phyloP scores from a whole-genome alignment of 1,140 invertebrate genomes.

The Solenopsis fugax region DNA sequence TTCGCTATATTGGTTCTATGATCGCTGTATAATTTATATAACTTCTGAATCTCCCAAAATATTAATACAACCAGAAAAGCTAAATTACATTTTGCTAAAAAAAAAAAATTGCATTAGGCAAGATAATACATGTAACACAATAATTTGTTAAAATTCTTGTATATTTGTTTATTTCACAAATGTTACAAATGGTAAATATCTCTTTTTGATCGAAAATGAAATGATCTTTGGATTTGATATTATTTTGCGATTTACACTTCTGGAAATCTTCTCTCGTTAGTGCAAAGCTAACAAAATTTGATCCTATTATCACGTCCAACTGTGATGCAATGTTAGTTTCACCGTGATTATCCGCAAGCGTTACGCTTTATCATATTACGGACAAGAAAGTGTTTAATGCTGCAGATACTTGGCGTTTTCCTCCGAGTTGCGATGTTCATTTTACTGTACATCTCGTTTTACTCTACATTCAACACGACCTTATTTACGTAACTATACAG shows the following conservation, averaged over 20 bases:
- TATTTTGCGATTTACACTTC: not conserved
- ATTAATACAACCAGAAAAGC: too few relatives aligned
- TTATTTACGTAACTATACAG: conserved; percentile 49
- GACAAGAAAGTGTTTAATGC: conserved; percentile 15
- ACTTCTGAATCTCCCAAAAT: too few relatives aligned
- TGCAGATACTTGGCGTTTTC: conserved; percentile 2
- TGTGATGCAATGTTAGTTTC: not conserved
- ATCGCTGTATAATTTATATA: too few relatives aligned
- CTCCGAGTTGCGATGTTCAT: conserved; percentile 9
- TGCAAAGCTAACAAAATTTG: not conserved
- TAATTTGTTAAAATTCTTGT: not conserved
- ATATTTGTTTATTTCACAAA: not conserved
- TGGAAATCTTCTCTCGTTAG: not conserved
- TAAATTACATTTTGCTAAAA: not conserved
- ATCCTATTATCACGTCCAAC: not conserved
- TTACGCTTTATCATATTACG: not conserved
- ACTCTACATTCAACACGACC: conserved; percentile 26
- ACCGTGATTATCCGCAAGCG: not conserved
- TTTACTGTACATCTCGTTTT: conserved; percentile 18
- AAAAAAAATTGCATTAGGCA: not conserved
- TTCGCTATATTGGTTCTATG: too few relatives aligned
- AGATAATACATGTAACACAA: not conserved
- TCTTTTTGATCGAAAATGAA: not conserved
- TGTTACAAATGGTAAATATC: not conserved
- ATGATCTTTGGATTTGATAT: not conserved